These are phyloP conservation scores for Phrynosoma blainvillii DNA, from an alignment of 2,113 vertebrate genomes.

Conservation along the genomic window DNA sequence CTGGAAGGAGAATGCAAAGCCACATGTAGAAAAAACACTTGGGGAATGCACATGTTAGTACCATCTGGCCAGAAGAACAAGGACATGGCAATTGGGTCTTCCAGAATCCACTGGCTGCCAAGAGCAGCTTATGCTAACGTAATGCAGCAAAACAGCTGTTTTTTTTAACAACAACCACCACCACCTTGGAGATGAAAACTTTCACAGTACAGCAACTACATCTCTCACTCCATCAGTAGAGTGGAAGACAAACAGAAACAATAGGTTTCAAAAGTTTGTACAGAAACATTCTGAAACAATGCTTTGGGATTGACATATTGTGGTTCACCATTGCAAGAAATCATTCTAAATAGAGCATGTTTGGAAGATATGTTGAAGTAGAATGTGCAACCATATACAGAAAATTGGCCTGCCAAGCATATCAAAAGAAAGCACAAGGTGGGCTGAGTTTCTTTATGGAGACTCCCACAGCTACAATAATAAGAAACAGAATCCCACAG, in stretches of 20 bases:
- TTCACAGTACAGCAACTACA: background rate
- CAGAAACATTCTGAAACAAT: constrained; percentile 6
- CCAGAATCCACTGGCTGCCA: constrained; percentile 1
- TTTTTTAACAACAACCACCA: too few species aligned
- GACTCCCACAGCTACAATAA: background rate
- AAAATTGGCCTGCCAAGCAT: background rate
- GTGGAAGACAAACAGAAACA: background rate
- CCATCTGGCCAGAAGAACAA: background rate
- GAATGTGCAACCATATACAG: background rate
- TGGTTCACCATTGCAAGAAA: too few species aligned
- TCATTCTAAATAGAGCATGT: background rate
- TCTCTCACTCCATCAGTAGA: background rate
- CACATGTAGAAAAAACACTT: constrained; percentile 1
- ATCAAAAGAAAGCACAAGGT: background rate
- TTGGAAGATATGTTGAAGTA: too few species aligned
- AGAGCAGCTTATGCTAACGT: background rate
- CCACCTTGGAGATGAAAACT: background rate
- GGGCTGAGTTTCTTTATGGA: too few species aligned
- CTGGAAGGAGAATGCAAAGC: constrained; percentile 27
- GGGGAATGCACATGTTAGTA: background rate
- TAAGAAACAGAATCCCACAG: background rate
- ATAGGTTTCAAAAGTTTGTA: background rate
- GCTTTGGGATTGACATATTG: background rate
- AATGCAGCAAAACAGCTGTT: background rate
- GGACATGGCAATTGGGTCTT: background rate